Evolutionary conservation across 2,888 invertebrate genomes (phyloP), one percentile per base, ranked within the genome.

Genomic region (Acleris holmiana): DNA sequence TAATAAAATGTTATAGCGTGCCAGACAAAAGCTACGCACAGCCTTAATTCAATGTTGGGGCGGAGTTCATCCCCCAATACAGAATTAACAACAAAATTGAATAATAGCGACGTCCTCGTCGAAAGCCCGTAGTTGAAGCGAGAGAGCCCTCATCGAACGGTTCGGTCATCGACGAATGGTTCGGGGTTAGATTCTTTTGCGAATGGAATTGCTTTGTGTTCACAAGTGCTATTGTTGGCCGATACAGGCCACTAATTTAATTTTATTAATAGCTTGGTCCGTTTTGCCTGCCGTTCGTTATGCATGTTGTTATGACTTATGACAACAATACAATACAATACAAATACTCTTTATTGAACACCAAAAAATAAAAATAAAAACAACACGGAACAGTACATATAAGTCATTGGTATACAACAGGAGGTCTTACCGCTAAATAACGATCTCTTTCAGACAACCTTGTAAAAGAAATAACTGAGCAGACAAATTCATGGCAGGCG

Each of bases 171-270:
- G 61, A 19, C 41, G 50, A 65, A 62, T 62, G 60, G 70, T 72
- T 73, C 63, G 71, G 63, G 71, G 76, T 74, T 70, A 47, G 44
- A 59, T 79, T 67, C 69, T 73, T 77, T 77, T 70, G 62, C 68
- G 75, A 73, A 76, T 77, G 76, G 78, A 73, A 65, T 65, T 66
- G 58, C 75, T 80, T 81, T 76, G 76, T 78, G 71, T 69, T 68
- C 61, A 63, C 76, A 78, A 79, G 76, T 76, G 74, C 79, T 69
- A 82, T 85, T 85, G 84, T 84, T 78, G 79, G 78, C 75, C 76
- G 74, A 82, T 84, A 76, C 75, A 72, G 73, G 68, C 75, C 77
- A 77, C 80, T 85, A 84, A 86, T 83, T 84, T 79, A 86, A 85
- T 87, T 86, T 82, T 77, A 77, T 82, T 84, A 86, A 86, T 85